Percentiles rank a stretch among this genome's conserved stretches.
phyloP scores from a whole-genome alignment of 2,797 vertebrate genomes.

The Pseudomugil gertrudae region DNA sequence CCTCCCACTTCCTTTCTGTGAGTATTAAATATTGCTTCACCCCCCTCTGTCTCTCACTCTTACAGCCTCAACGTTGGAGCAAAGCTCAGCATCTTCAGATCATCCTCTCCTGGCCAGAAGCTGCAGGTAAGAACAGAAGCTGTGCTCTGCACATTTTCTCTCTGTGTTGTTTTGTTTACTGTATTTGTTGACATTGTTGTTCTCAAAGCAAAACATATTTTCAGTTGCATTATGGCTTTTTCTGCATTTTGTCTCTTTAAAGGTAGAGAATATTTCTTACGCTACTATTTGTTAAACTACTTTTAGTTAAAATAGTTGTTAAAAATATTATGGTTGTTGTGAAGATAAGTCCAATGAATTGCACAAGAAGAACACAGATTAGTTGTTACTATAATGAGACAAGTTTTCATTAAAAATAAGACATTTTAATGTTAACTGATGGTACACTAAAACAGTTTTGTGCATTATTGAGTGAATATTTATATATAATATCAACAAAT shows the following conservation, averaged over 20 bases:
- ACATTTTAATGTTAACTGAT: neutral
- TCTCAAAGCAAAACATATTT: neutral
- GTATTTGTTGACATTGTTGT: neutral
- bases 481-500: too few relatives aligned
- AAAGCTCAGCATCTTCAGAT: conserved; percentile 52
- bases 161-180: neutral
- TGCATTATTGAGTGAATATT: too few relatives aligned
- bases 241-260: too few relatives aligned
- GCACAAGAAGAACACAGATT: too few relatives aligned
- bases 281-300: neutral
- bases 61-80: conserved; percentile 53
- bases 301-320: too few relatives aligned
- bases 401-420: too few relatives aligned
- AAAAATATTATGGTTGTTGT: too few relatives aligned
- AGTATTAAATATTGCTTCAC: conserved; percentile 53
- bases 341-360: too few relatives aligned
- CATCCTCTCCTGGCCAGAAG: conserved; percentile 28
- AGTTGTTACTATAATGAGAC: too few relatives aligned
- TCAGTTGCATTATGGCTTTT: too few relatives aligned
- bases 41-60: conserved; percentile 25
- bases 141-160: neutral
- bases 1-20: conserved; percentile 56
- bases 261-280: too few relatives aligned
- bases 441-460: neutral
- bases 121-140: conserved; percentile 64